These are phyloP conservation scores for Ciconia nigra DNA, from an alignment of 2,797 vertebrate species.

Conservation along the genomic window DNA sequence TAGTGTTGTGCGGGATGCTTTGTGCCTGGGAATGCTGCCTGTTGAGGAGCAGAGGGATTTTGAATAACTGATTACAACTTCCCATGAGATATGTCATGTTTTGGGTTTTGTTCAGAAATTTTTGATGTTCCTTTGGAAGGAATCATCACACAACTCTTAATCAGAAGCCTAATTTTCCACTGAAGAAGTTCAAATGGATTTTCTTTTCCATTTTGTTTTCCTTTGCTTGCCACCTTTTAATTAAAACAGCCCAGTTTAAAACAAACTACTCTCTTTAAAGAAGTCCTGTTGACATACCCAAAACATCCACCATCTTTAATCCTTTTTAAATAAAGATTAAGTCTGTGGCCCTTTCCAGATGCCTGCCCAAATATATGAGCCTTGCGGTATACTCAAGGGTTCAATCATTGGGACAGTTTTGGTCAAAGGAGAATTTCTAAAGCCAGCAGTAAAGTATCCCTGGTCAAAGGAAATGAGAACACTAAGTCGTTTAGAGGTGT, in stretches of 20 bases:
- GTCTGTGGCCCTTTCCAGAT: neutral
- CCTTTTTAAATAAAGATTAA: neutral
- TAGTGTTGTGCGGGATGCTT: neutral
- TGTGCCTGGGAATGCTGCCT: slow-evolving; percentile 6
- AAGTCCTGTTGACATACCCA: neutral
- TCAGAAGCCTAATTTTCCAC: neutral
- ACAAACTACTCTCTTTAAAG: neutral
- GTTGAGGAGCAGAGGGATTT: neutral
- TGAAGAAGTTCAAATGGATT: neutral
- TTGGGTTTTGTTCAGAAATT: neutral
- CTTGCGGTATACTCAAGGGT: neutral
- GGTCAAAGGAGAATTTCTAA: neutral
- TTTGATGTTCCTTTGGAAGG: neutral
- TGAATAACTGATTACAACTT: neutral
- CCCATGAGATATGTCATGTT: neutral
- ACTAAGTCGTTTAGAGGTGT: neutral
- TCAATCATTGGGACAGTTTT: neutral
- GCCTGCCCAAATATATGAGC: neutral
- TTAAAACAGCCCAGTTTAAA: neutral
- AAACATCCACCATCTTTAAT: neutral
- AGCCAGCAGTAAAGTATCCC: neutral
- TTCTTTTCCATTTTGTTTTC: neutral
- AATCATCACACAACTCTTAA: neutral
- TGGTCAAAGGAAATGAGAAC: neutral
- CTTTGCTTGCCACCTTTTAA: neutral